These are phyloP conservation scores for Brotula barbata DNA, from an alignment of 2,797 vertebrate genomes.

Conservation along the genomic window DNA sequence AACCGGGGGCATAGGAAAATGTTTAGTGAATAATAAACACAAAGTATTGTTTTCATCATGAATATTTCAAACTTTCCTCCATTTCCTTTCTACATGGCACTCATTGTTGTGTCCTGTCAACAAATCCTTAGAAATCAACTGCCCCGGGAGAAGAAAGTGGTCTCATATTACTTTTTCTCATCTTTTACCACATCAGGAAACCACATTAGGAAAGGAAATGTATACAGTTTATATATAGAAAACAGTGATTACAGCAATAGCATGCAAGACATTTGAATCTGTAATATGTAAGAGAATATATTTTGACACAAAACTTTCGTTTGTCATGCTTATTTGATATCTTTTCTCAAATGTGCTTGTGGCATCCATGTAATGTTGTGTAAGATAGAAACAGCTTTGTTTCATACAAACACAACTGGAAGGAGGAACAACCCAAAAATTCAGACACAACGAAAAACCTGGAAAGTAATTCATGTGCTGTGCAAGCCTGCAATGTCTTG, in stretches of 20 bases:
- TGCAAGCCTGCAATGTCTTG: conserved; percentile 9
- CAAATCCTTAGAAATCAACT: not conserved
- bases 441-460: not conserved
- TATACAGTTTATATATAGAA: no score
- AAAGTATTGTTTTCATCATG: not conserved
- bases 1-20: not conserved
- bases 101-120: not conserved
- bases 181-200: not conserved
- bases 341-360: not conserved
- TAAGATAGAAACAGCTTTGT: no score
- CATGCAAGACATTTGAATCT: not conserved
- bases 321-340: not conserved
- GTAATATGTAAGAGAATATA: not conserved
- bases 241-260: not conserved
- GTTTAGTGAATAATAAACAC: not conserved
- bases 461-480: not conserved
- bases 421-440: not conserved
- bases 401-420: not conserved
- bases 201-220: no score
- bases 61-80: not conserved
- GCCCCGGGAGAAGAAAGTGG: not conserved
- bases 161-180: not conserved
- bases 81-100: not conserved
- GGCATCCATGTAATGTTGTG: no score
- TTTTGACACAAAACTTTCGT: not conserved